Evolutionary conservation across 92 coral and sea anemone genomes (phyloP), one percentile per base, ranked within the genome.

Genomic region (Siderastrea siderea): DNA sequence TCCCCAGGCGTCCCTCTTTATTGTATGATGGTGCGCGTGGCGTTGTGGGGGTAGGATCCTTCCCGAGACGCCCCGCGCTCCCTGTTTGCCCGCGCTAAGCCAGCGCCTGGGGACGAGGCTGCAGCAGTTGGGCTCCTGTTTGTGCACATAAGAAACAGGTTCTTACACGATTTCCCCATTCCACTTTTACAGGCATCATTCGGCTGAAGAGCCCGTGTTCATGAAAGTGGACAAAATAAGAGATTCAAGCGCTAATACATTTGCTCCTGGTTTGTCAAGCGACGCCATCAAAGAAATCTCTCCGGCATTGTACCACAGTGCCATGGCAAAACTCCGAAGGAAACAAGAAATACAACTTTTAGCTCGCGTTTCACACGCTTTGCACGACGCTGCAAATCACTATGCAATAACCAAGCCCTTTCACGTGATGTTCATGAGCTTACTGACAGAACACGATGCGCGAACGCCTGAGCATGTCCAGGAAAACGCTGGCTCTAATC

Each of bases 401-500:
- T 13, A 60, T 53, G 19, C 49, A 3, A 38, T 71, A 60, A 60
- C 62, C 7, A 60, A 38, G 11, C 19, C 59, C 58, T 83, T 83
- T 47, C 72, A 73, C 15, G 79, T 83, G 13, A 61, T 83, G 79
- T 83, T 71, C 49, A 47, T 83, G 71, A 83, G 72, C 51, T 12
- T 72, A 1, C 50, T 59, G 71, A 15, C 51, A 7, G 79, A 19
- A 3, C 49, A 13, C 19, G 49, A 66, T 12, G 46, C 0, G 13
- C 43, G 61, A 62, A 6, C 71, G 51, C 71, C 10, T 47, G 72
- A 72, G 62, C 80, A 48, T 48, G 71, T 13, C 26, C 4, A 26
- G 13, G 61, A 47, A 83, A 83, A 70, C 80, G 60, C 72, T 62
- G 73, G 7, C 54, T 55, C n/a, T 16, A 3, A 46, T 54, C 44